These are phyloP conservation scores for Ophioninae sp. DNA, from an alignment of 2,888 invertebrate species.

Conservation along the genomic window DNA sequence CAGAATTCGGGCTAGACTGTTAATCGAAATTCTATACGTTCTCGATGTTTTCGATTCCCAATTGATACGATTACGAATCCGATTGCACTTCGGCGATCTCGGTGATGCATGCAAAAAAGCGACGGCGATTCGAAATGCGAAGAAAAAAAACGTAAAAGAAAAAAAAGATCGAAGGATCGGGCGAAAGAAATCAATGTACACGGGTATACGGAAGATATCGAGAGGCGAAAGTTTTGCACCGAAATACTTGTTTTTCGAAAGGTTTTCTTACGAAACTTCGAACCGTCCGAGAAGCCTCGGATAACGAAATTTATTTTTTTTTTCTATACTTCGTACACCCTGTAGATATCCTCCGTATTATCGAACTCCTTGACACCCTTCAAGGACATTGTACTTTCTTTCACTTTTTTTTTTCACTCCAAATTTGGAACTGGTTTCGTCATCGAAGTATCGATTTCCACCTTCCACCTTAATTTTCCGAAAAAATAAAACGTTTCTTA, in stretches of 20 bases:
- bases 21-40: not conserved
- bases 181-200: constrained; percentile 53
- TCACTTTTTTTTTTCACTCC: not conserved
- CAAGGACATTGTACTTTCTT: not conserved
- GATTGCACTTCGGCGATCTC: constrained; percentile 35
- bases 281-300: constrained; percentile 30
- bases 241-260: constrained; percentile 62
- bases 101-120: constrained; percentile 22
- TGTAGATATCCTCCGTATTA: constrained; percentile 31
- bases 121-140: constrained; percentile 30
- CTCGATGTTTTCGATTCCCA: not conserved
- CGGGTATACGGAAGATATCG: constrained; percentile 56
- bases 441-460: not conserved
- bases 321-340: constrained; percentile 22
- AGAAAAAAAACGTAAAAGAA: not conserved
- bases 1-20: constrained; percentile 3
- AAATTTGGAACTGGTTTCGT: not conserved
- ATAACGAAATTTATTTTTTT: constrained; percentile 37
- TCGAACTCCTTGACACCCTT: constrained; percentile 15
- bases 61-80: constrained; percentile 4
- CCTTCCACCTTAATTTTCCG: not conserved
- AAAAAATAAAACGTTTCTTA: too few species aligned
- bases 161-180: constrained; percentile 35
- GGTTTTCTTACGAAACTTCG: constrained; percentile 59
- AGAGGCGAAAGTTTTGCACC: constrained; percentile 63